Conservation (phyloP, 2,113 vertebrate genomes). For the Mobula birostris region DNA sequence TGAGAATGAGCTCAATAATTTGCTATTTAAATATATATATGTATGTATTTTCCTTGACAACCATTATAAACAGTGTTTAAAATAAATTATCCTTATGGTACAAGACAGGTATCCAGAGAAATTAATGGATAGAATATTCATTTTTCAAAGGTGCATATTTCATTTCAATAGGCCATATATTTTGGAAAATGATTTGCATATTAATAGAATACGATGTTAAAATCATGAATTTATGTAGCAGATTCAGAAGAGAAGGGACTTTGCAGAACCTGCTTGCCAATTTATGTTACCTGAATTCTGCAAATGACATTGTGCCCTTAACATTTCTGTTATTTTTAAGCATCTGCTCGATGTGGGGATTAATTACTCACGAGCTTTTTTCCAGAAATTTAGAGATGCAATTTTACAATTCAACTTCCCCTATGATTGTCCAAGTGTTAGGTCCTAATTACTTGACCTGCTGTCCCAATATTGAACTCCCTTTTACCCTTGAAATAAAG, state of each 20-base stretch:
- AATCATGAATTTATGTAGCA: background rate
- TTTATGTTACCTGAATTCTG: background rate
- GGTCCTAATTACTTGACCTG: no score
- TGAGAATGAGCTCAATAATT: constrained; percentile 16
- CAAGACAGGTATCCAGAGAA: background rate
- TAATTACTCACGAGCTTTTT: background rate
- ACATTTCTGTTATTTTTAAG: background rate
- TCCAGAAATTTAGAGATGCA: background rate
- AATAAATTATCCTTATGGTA: constrained; percentile 10
- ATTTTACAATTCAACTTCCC: background rate
- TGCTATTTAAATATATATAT: background rate
- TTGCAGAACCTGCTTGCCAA: background rate
- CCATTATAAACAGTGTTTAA: background rate
- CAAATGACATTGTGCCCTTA: background rate
- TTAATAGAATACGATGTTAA: background rate
- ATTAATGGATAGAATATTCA: background rate
- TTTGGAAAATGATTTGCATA: background rate
- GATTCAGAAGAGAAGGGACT: background rate
- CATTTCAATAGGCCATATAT: background rate
- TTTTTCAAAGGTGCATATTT: background rate
- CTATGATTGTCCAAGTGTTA: no score
- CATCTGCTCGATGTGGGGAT: background rate
- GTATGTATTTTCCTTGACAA: background rate
- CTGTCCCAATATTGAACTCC: no score
- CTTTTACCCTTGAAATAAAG: no score